Conservation (phyloP, 2,113 vertebrate genomes). For the Manacus vitellinus region DNA sequence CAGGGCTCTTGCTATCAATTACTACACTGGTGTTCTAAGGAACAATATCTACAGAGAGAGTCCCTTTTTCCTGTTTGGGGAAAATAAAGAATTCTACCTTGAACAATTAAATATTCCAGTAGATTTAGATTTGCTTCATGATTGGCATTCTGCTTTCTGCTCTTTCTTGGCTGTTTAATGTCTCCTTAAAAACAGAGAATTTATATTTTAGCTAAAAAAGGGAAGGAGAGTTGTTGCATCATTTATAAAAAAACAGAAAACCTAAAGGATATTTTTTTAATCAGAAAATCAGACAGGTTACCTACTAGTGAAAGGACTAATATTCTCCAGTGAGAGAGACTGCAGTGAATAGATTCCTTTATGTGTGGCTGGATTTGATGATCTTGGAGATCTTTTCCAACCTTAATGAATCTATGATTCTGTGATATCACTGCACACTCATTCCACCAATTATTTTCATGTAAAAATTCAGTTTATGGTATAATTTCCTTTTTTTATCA, state of each 20-base stretch:
- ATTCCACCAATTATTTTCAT: not conserved
- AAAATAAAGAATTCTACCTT: not conserved
- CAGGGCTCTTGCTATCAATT: not conserved
- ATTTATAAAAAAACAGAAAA: not conserved
- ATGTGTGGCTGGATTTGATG: not conserved
- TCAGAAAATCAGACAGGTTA: not conserved
- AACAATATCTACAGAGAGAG: not conserved
- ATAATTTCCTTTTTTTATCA: not conserved
- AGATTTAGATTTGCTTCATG: not conserved
- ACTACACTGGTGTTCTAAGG: not conserved
- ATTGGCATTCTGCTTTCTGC: not conserved
- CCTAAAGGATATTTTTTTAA: not conserved
- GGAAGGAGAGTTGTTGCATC: fast-evolving
- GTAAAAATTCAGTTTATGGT: not conserved
- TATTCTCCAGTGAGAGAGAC: not conserved
- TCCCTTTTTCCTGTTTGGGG: not conserved
- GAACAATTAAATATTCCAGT: not conserved
- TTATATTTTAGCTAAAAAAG: not conserved
- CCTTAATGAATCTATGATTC: not conserved
- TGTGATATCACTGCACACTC: fast-evolving
- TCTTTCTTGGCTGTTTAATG: not conserved
- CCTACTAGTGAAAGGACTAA: not conserved
- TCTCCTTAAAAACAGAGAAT: not conserved
- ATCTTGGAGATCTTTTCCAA: not conserved
- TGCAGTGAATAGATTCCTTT: not conserved